These are phyloP conservation scores for Zapus hudsonius DNA, from an alignment of 2,113 vertebrate genomes.

Conservation along the genomic window DNA sequence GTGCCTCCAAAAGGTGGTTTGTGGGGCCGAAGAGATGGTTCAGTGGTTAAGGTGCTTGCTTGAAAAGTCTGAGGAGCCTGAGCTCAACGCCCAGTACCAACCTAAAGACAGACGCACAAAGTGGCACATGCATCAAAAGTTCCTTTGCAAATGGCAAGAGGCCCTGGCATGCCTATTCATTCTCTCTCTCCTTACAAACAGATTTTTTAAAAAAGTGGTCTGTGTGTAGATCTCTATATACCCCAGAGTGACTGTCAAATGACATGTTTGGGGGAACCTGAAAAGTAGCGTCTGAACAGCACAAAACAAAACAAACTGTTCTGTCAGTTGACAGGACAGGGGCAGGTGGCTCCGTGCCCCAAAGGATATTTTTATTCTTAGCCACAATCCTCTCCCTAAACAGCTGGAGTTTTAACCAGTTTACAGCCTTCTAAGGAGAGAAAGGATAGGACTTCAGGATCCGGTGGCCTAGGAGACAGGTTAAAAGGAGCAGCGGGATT, in stretches of 20 bases:
- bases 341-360: conserved; percentile 56
- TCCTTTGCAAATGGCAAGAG: no score
- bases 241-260: background rate
- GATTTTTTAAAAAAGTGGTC: no score
- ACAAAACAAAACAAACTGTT: background rate
- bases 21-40: no score
- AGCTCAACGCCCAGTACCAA: no score
- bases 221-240: background rate
- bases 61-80: no score
- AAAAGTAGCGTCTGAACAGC: background rate
- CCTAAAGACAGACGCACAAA: no score
- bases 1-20: background rate
- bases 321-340: background rate
- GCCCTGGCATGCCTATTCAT: no score
- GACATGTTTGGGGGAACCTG: background rate
- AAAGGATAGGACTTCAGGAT: background rate
- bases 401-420: conserved; percentile 62
- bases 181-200: no score
- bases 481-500: no score
- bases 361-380: conserved; percentile 59
- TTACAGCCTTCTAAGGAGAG: background rate
- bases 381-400: conserved; percentile 21
- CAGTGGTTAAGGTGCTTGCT: no score
- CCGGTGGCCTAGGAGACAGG: background rate
- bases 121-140: no score